These are phyloP conservation scores for Candidula unifasciata DNA, from an alignment of 2,888 invertebrate species.

Conservation along the genomic window DNA sequence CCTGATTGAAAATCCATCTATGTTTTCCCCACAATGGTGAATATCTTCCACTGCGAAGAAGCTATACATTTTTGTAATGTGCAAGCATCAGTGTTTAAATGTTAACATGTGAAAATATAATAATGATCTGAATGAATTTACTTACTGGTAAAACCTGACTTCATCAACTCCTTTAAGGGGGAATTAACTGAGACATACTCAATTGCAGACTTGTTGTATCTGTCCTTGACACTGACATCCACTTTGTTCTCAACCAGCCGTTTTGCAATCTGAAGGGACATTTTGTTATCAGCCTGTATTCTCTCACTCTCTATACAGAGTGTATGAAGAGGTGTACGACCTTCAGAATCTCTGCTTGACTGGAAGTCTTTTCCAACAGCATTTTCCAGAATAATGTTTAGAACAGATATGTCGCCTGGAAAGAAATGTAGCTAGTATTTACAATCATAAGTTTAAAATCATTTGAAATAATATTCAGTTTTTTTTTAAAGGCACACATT, in stretches of 20 bases:
- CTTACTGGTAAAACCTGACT: not conserved
- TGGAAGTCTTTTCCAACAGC: not conserved
- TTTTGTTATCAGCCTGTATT: not conserved
- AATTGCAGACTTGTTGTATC: conserved; percentile 53
- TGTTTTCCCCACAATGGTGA: no score
- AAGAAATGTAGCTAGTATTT: not conserved
- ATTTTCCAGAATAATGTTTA: conserved; percentile 13
- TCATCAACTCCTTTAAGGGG: not conserved
- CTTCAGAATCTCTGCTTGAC: conserved; percentile 29
- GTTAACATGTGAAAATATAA: not conserved
- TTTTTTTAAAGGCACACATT: no score
- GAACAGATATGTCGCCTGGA: conserved; percentile 9
- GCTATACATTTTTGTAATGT: no score
- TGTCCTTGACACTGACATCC: conserved; percentile 54
- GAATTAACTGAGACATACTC: conserved; percentile 57
- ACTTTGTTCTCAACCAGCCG: conserved; percentile 58
- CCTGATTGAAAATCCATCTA: no score
- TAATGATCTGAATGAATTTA: not conserved
- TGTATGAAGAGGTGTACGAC: conserved; percentile 48
- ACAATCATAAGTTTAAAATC: no score
- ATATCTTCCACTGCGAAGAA: no score
- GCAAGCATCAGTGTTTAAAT: no score
- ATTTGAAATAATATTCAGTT: no score
- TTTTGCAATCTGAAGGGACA: conserved; percentile 34
- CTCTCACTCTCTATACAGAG: conserved; percentile 41